Evolutionary conservation across 2,888 invertebrate species (phyloP).

Genomic region (Amphipoea lucens): DNA sequence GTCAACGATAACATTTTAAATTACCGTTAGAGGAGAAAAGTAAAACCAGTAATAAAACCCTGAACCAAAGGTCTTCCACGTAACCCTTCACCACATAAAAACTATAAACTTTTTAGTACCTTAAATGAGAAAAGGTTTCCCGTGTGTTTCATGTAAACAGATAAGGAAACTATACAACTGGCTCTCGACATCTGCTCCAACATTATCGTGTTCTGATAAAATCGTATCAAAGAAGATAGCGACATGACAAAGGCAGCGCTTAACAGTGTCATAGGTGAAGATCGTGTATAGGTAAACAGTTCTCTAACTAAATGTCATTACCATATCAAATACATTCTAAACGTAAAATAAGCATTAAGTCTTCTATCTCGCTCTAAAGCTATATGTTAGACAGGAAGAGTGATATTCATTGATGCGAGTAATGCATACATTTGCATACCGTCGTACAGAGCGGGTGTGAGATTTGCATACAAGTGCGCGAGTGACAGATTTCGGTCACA

Average conservation of each 20-base stretch:
- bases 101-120: slow-evolving; percentile 61
- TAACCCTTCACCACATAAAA: slow-evolving; percentile 56
- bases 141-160: slow-evolving; percentile 60
- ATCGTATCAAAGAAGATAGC: slow-evolving; percentile 64
- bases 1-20: slow-evolving; percentile 20
- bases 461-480: slow-evolving; percentile 74
- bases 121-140: slow-evolving; percentile 63
- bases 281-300: slow-evolving; percentile 66
- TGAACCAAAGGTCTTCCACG: slow-evolving; percentile 22
- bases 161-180: slow-evolving; percentile 57
- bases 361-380: slow-evolving; percentile 41
- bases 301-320: slow-evolving; percentile 63
- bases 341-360: slow-evolving; percentile 59
- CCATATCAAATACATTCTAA: slow-evolving; percentile 64
- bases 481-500: slow-evolving; percentile 74
- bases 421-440: slow-evolving; percentile 70
- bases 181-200: slow-evolving; percentile 53
- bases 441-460: slow-evolving; percentile 46
- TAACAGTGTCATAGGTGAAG: slow-evolving; percentile 73
- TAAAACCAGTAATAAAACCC: slow-evolving; percentile 50
- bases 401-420: slow-evolving; percentile 64
- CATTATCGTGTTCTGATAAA: slow-evolving; percentile 59
- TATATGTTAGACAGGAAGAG: slow-evolving; percentile 52
- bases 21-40: slow-evolving; percentile 25
- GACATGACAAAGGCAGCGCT: slow-evolving; percentile 71